Conservation (phyloP, 2,113 vertebrate genomes). For the Oreochromis aureus region DNA sequence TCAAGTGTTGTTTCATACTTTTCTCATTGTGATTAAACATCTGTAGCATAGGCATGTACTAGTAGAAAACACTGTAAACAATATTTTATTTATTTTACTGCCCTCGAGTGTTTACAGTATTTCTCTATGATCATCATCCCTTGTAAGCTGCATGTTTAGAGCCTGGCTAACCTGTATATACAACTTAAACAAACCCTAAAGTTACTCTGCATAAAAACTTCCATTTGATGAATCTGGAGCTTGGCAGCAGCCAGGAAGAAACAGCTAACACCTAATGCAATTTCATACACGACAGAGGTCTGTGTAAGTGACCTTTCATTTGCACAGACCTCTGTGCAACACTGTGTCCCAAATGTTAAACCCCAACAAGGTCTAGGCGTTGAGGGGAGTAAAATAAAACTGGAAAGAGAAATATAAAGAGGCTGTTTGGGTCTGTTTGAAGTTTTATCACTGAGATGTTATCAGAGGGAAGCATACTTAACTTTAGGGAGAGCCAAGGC, state of each 20-base stretch:
- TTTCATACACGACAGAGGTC: slow-evolving; percentile 53
- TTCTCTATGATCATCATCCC: background rate
- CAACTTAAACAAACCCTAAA: background rate
- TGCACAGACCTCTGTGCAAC: background rate
- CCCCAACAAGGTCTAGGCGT: background rate
- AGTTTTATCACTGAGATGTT: background rate
- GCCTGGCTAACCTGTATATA: background rate
- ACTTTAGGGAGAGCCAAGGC: background rate
- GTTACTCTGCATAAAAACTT: slow-evolving; percentile 47
- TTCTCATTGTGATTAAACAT: background rate
- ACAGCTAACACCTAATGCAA: slow-evolving; percentile 56
- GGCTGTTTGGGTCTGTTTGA: background rate
- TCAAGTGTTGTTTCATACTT: background rate
- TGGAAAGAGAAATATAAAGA: background rate
- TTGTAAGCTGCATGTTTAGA: background rate
- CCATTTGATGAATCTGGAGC: slow-evolving; percentile 44
- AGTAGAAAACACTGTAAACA: background rate
- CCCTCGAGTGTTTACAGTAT: background rate
- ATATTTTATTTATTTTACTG: background rate
- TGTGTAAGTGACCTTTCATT: slow-evolving; percentile 36
- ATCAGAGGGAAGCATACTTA: background rate
- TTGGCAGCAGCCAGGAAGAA: slow-evolving; percentile 25
- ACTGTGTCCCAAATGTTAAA: slow-evolving; percentile 4
- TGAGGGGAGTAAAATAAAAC: background rate
- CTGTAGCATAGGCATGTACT: background rate